phyloP scores from a whole-genome alignment of 1,140 invertebrate genomes.

The honey bee (Apis mellifera) region DNA sequence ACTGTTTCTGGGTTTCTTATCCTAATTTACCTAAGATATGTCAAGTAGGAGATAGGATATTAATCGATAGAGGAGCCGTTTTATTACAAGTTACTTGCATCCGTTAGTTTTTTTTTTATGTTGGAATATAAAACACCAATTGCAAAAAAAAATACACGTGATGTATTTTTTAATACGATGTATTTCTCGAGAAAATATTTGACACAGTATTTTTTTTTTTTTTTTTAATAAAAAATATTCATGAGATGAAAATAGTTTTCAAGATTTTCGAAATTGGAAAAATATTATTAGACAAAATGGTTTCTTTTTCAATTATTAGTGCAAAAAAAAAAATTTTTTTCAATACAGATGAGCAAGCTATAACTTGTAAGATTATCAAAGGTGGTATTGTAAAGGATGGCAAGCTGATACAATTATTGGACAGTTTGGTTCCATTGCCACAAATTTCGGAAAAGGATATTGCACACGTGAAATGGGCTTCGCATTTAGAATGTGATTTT shows the following conservation, averaged over 20 bases:
- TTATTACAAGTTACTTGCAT: conserved; percentile 47
- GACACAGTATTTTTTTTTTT: too few species aligned
- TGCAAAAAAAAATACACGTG: too few species aligned
- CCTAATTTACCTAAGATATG: conserved; percentile 48
- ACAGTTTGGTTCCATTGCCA: conserved; percentile 46
- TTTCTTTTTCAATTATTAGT: background rate
- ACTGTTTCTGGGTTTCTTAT: conserved; percentile 56
- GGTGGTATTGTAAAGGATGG: conserved; percentile 45
- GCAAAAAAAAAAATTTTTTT: background rate
- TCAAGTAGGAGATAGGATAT: conserved; percentile 52
- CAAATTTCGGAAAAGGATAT: conserved; percentile 54
- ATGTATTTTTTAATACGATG: too few species aligned
- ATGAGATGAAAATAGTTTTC: too few species aligned
- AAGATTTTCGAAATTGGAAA: too few species aligned
- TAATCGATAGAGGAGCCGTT: conserved; percentile 55
- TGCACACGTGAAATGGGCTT: conserved; percentile 45
- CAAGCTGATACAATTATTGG: conserved; percentile 42
- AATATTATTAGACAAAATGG: too few species aligned
- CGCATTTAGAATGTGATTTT: conserved; percentile 58
- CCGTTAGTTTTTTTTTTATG: conserved; percentile 37
- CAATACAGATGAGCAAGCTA: conserved; percentile 16
- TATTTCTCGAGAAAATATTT: too few species aligned
- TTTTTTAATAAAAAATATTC: too few species aligned
- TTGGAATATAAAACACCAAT: background rate
- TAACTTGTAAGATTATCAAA: conserved; percentile 51